phyloP scores from a whole-genome alignment of 2,888 invertebrate species.

The Sipunculus nudus region DNA sequence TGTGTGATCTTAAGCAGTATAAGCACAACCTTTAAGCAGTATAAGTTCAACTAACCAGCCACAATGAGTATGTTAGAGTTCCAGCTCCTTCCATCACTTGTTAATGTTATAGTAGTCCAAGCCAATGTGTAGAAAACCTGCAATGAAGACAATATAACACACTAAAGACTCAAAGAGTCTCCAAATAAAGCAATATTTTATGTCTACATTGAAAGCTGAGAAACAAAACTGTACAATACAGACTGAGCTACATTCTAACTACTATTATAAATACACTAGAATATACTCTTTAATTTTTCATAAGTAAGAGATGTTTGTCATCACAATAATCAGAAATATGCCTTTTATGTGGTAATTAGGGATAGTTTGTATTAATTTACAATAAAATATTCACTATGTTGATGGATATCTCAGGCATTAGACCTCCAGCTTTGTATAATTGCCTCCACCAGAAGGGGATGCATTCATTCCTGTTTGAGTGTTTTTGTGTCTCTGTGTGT shows the following conservation, averaged over 20 bases:
- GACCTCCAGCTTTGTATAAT: too few species aligned
- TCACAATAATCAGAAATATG: neutral
- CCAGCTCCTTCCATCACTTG: constrained; percentile 31
- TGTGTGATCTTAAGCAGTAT: too few species aligned
- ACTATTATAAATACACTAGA: too few species aligned
- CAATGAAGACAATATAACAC: constrained; percentile 24
- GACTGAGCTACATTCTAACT: neutral
- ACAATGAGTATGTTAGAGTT: constrained; percentile 56
- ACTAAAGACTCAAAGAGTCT: constrained; percentile 19
- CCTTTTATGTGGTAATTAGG: neutral
- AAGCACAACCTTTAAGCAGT: neutral
- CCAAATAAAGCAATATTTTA: constrained; percentile 19
- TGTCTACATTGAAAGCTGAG: too few species aligned
- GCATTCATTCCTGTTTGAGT: too few species aligned
- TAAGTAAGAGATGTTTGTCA: too few species aligned
- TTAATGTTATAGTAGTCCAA: constrained; percentile 65
- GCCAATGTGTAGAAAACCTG: constrained; percentile 67
- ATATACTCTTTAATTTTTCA: too few species aligned
- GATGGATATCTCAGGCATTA: too few species aligned
- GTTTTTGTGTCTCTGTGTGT: too few species aligned
- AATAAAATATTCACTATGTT: too few species aligned
- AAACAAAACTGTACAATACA: too few species aligned
- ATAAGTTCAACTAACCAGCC: constrained; percentile 46
- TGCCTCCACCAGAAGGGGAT: too few species aligned
- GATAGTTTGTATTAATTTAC: neutral